Evolutionary conservation across 2,113 vertebrate genomes (phyloP), one percentile per base, ranked within the genome.

Genomic region (Diadophis punctatus): DNA sequence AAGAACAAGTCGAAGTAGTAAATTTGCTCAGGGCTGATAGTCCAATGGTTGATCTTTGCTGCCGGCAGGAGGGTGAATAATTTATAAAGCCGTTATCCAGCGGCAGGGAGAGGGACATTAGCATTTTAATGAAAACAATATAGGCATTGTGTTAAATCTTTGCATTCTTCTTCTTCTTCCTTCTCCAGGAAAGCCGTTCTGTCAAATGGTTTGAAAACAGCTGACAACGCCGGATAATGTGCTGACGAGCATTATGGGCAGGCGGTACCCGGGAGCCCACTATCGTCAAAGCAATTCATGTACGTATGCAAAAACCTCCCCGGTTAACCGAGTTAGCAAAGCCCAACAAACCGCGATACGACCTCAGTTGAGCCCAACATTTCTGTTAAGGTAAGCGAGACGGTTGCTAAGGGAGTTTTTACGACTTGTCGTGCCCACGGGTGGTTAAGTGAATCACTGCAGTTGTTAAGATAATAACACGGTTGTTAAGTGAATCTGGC

Each of bases 221-320:
- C 95, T 22, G 95, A 85, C 90, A 23, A 93, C 27, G 93, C 86
- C 96, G 86, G 96, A 97, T 94, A 22, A 97, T 96, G 96, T 96
- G 96, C 97, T 98, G 97, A 98, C 95, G 92, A 95, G 96, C 97
- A 90, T 95, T 97, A 98, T 98, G 98, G 98, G 98, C 97, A 98
- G 97, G 96, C 90, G 97, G 43, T 97, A 96, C 97, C 98, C 95
- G 0, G 97, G 98, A 96, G 96, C 96, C 96, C 96, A 93, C 95
- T 96, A 95, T 95, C 96, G 92, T 96, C 97, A 97, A 93, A 96
- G 97, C 97, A 96, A 92, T 96, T 98, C 97, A 56, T 97, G 98
- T 98, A 98, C 0, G 98, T 98, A 97, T 95, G 92, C 39, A 25
- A 43, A 43, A 51, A 0, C 1, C 91, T 68, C 1, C 56, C 91